Evolutionary conservation across 2,888 invertebrate species (phyloP).

Genomic region (Lathronympha strigana): DNA sequence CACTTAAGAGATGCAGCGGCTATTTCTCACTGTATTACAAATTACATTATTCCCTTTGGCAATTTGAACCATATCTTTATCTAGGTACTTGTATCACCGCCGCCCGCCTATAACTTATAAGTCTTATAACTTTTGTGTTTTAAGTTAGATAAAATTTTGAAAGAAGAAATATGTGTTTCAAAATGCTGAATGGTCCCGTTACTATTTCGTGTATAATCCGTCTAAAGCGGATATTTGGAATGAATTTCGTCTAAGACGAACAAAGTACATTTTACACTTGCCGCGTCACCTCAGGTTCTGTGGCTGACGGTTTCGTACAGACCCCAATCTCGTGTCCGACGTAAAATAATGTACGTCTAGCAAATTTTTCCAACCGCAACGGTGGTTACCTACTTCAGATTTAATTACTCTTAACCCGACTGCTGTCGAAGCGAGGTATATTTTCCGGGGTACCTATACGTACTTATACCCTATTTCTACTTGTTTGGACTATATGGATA

Average conservation of each 20-base stretch:
- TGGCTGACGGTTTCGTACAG: slow-evolving; percentile 1
- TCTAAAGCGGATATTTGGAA: too few species aligned
- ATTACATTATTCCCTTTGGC: not conserved
- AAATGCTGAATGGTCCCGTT: too few species aligned
- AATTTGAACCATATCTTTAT: not conserved
- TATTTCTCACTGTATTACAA: not conserved
- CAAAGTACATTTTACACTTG: slow-evolving; percentile 11
- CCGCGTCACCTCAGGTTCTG: not conserved
- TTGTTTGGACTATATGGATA: not conserved
- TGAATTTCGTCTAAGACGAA: too few species aligned
- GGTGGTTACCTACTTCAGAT: not conserved
- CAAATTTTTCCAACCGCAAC: not conserved
- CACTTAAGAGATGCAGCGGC: not conserved
- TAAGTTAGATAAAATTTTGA: too few species aligned
- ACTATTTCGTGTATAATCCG: too few species aligned
- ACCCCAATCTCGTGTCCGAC: slow-evolving; percentile 5
- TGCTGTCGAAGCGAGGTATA: not conserved
- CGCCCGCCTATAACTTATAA: too few species aligned
- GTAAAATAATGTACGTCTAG: slow-evolving; percentile 11
- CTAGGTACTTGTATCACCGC: too few species aligned
- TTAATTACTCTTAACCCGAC: slow-evolving; percentile 3
- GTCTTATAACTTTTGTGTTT: too few species aligned
- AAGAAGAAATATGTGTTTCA: too few species aligned
- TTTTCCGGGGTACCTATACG: not conserved
- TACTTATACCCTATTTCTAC: not conserved